Base-by-base conservation (phyloP, 2,888 invertebrate genomes). In the Hoplodrina ambigua region DNA sequence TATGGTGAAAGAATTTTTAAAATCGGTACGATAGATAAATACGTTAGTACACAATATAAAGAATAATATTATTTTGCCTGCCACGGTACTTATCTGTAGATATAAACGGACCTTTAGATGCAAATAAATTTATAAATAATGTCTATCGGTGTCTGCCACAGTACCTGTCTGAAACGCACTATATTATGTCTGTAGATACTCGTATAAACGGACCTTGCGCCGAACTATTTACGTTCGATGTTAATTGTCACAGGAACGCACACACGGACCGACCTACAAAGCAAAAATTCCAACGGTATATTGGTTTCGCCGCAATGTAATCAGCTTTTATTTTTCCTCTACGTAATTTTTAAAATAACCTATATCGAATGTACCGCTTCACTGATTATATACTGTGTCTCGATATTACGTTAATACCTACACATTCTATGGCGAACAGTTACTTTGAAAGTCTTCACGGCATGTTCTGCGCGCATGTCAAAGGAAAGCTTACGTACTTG, bases 401-500 rank as follows among this genome's bases (percentile, higher is more conserved):
- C 57, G 13, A 19, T 7, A 19, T 53, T n/a, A 20, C 10, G 30
- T 17, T 8, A 10, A 10, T 15, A 41, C 15, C 15, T 46, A 46
- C 46, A 4, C 4, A 17, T 46, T 46, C 46, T 15, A 46, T 17
- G 17, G 4, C 46, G 15, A 44, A 44, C 13, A 15, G 44, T 4
- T 8, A 44, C 44, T 17, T 69, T 55, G 33, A 33, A 37, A 6
- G 50, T 70, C 69, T 75, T 54, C 30, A n/a, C 10, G 8, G 10
- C 20, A 19, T 33, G 15, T 46, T 7, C 10, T 52, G 50, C 25
- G 20, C 30, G 10, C n/a, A 13, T 30, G 20, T 52, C 57, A 75
- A 55, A 55, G 69, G 6, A 10, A 50, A 33, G 69, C 53, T 58
- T 58, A 72, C n/a, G 41, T 68, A 20, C 41, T 54, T 76, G 11